Conservation (phyloP, 2,888 invertebrate species). For the Schizotus pectinicornis region DNA sequence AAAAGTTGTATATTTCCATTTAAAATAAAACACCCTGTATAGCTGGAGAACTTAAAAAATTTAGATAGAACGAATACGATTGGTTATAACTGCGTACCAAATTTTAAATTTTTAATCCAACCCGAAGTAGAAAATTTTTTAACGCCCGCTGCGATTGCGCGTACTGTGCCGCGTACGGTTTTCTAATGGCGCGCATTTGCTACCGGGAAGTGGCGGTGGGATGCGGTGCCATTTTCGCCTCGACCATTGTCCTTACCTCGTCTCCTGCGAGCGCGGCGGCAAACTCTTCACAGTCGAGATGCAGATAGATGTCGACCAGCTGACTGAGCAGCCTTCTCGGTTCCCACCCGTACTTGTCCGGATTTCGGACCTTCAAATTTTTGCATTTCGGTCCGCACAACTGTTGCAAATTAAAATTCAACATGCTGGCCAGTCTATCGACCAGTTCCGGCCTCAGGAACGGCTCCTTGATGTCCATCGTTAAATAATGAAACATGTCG, state of each 20-base stretch:
- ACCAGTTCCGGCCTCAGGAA: conserved; percentile 93
- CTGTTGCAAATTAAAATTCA: conserved; percentile 97
- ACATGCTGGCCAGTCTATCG: conserved; percentile 91
- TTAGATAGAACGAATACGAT: no score
- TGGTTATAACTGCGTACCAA: no score
- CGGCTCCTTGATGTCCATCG: conserved; percentile 92
- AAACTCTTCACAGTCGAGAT: conserved; percentile 91
- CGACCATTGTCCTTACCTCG: conserved; percentile 87
- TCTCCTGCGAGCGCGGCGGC: conserved; percentile 93
- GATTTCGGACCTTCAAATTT: conserved; percentile 88
- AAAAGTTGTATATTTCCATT: no score
- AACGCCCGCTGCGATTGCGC: no score
- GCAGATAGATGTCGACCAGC: conserved; percentile 95
- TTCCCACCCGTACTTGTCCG: conserved; percentile 97
- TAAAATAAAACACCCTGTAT: no score
- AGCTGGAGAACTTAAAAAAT: no score
- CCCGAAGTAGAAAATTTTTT: no score
- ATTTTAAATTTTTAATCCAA: no score
- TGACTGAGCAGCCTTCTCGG: conserved; percentile 89
- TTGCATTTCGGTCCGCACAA: conserved; percentile 96
- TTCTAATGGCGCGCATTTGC: no score
- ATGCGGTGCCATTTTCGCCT: no score
- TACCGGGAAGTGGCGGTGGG: no score
- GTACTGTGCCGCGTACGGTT: no score
- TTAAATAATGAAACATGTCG: conserved; percentile 97